Evolutionary conservation across 1,140 invertebrate species (phyloP).

Genomic region (Bombyx mandarina): DNA sequence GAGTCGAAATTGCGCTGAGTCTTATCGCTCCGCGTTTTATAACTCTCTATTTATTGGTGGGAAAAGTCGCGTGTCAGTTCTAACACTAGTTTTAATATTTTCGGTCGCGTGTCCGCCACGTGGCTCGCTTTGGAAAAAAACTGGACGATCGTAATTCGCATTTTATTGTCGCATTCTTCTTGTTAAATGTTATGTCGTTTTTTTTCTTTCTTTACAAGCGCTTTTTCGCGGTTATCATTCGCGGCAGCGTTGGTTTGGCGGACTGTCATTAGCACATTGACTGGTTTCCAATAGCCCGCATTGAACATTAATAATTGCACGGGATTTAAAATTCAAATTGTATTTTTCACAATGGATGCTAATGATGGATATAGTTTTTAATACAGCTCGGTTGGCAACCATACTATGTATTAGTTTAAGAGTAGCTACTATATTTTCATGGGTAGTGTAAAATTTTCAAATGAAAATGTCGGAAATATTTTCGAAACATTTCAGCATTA

Average conservation of each 20-base stretch:
- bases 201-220: conserved; percentile 11
- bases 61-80: conserved; percentile 66
- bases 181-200: conserved; percentile 50
- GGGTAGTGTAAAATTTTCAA: too few relatives aligned
- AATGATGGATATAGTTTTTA: too few relatives aligned
- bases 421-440: not conserved
- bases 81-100: conserved; percentile 71
- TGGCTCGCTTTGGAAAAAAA: conserved; percentile 64
- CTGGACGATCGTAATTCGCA: conserved; percentile 55
- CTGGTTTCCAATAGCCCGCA: conserved; percentile 2
- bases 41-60: conserved; percentile 68
- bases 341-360: too few relatives aligned
- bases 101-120: conserved; percentile 50
- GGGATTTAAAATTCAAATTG: too few relatives aligned
- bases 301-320: too few relatives aligned
- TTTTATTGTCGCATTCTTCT: conserved; percentile 63
- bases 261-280: conserved; percentile 25
- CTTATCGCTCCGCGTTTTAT: conserved; percentile 29
- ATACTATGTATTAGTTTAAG: not conserved
- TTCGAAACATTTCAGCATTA: too few relatives aligned
- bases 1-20: conserved; percentile 12
- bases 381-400: not conserved
- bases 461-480: too few relatives aligned
- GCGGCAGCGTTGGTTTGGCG: conserved; percentile 11
- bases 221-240: conserved; percentile 10